Base-by-base conservation (phyloP, 2,113 vertebrate species). In the Ailurus styani region DNA sequence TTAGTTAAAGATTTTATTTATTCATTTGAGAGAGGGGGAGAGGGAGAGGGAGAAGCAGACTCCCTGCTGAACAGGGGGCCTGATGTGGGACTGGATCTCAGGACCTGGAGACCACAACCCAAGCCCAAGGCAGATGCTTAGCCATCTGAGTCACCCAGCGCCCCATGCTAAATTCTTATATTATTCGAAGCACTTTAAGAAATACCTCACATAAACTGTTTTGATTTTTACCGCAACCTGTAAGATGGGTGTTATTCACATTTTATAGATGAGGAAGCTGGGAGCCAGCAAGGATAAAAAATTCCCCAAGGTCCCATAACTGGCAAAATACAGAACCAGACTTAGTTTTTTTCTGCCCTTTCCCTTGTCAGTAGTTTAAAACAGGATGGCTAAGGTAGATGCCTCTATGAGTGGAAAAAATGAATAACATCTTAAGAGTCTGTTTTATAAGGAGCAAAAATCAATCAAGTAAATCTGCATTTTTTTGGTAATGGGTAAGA, bases 381-480 rank as follows among this genome's bases (percentile, higher is more conserved):
- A 79, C 14, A 62, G 31, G 45, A 87, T 60, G 45, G 55, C 86
- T 47, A 89, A 57, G 10, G 86, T 79, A 87, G 15, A 64, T 64
- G 70, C 82, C 47, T 87, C 31, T 37, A 34, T 40, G 82, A 85
- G 27, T 93, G 14, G 54, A 6, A 40, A 88, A 85, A 72, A 62
- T 42, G 34, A 89, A 60, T 83, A 70, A 87, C 93, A 27, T 93
- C 54, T 64, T 29, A 95, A 95, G 89, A 94, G 37, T 95, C 55
- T 95, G 13, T 79, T 87, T 94, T 87, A 64, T 21, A 95, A 90
- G 77, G 93, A 94, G 83, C 83, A 94, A 84, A 84, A 23, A 64
- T 95, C 42, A 34, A 14, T 90, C 12, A 27, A 83, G 37, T 73
- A 95, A 96, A 73, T 73, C 29, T 93, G 81, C 90, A 47, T 83